phyloP scores from a whole-genome alignment of 2,113 vertebrate genomes.

The Otis tarda region DNA sequence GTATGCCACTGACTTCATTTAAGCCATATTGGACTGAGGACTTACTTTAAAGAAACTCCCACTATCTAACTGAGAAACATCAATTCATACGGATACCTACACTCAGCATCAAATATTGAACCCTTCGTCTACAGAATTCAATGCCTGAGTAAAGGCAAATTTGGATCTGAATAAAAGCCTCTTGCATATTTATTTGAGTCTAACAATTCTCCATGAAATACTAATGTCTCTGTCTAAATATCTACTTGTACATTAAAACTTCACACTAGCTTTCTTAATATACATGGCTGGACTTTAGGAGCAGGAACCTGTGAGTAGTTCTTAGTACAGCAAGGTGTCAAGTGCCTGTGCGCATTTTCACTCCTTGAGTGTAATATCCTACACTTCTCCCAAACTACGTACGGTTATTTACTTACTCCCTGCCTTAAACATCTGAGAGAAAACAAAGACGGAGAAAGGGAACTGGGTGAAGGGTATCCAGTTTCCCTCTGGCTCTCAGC shows the following conservation, averaged over 20 bases:
- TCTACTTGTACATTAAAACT: neutral
- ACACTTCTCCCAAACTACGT: neutral
- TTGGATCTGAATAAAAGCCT: neutral
- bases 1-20: constrained; percentile 2
- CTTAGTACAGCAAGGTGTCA: neutral
- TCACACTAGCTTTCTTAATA: neutral
- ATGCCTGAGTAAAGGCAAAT: neutral
- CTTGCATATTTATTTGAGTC: constrained; percentile 6
- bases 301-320: neutral
- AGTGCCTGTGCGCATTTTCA: neutral
- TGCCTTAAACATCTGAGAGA: neutral
- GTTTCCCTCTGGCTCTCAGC: neutral
- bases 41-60: neutral
- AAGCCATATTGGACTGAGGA: neutral
- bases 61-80: neutral
- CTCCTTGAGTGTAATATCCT: neutral
- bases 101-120: neutral
- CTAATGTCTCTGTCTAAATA: constrained; percentile 14
- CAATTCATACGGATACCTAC: neutral
- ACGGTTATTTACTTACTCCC: neutral
- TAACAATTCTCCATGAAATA: constrained; percentile 29
- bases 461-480: neutral
- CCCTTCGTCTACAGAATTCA: neutral
- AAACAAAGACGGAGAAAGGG: neutral
- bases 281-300: neutral